phyloP scores from a whole-genome alignment of 2,113 vertebrate genomes.

The Alouatta palliata region DNA sequence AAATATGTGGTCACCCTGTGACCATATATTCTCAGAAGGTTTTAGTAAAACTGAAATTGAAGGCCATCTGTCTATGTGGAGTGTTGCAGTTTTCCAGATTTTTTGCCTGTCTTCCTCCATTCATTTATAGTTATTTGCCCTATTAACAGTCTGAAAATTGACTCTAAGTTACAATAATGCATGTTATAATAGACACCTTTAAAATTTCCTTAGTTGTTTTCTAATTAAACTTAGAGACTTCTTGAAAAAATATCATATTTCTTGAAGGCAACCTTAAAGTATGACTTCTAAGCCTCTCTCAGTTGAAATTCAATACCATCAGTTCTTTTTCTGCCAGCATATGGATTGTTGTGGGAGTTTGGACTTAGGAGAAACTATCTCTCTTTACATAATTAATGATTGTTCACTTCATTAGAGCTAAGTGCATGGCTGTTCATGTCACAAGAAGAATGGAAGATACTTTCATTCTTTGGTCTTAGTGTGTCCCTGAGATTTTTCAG shows the following conservation, averaged over 20 bases:
- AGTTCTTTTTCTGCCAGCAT: background rate
- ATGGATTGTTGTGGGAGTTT: background rate
- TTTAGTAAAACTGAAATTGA: background rate
- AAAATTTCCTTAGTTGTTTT: background rate
- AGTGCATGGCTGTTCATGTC: background rate
- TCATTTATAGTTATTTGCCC: background rate
- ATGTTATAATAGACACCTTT: background rate
- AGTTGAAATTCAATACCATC: rapidly evolving
- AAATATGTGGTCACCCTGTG: background rate
- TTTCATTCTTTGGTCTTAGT: background rate
- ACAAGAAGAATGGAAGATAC: background rate
- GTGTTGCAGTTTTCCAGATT: background rate
- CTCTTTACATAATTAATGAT: background rate
- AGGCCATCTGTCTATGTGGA: background rate
- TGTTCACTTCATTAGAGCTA: background rate
- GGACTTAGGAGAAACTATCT: background rate
- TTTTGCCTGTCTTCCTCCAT: background rate
- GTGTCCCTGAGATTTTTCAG: background rate
- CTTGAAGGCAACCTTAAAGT: background rate
- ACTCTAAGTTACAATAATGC: background rate
- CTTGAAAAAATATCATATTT: background rate
- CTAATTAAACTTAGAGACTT: background rate
- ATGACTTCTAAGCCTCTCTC: background rate
- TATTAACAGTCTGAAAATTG: background rate
- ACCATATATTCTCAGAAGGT: background rate